These are phyloP conservation scores for Brachionus rotundiformis DNA, from an alignment of 1,140 invertebrate species.

Conservation along the genomic window DNA sequence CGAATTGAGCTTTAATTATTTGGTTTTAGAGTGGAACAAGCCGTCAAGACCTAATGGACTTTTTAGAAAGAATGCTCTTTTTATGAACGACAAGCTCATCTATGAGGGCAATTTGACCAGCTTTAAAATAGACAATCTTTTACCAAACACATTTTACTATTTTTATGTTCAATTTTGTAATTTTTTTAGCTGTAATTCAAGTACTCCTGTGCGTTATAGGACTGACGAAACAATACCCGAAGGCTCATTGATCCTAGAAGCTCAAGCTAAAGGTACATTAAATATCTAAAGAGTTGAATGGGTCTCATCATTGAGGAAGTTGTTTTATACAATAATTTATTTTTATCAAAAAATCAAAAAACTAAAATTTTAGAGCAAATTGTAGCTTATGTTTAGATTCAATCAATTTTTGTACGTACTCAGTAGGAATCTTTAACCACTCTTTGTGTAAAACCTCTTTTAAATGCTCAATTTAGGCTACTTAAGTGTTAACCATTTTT, in stretches of 20 bases:
- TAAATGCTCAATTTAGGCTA: too few species aligned
- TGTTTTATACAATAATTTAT: not conserved
- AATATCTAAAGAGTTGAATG: too few species aligned
- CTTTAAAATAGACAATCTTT: not conserved
- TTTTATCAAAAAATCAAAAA: too few species aligned
- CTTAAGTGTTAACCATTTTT: too few species aligned
- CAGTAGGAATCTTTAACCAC: too few species aligned
- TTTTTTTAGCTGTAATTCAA: conserved; percentile 30
- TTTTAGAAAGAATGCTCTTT: conserved; percentile 11
- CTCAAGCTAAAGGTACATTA: conserved; percentile 26
- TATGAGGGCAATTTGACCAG: not conserved
- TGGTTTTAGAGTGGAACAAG: not conserved
- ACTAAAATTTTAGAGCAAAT: too few species aligned
- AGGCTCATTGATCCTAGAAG: conserved; percentile 4
- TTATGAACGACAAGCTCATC: conserved; percentile 1
- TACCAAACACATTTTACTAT: conserved; percentile 28
- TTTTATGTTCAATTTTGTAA: conserved; percentile 44
- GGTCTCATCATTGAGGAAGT: too few species aligned
- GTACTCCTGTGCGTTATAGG: not conserved
- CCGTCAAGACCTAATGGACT: conserved; percentile 23
- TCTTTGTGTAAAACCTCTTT: too few species aligned
- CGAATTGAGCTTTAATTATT: not conserved
- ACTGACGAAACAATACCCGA: conserved; percentile 35
- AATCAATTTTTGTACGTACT: too few species aligned
- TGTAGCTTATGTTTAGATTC: too few species aligned